These are phyloP conservation scores for Thysanoteuthis rhombus DNA, from an alignment of 2,888 invertebrate genomes.

Conservation along the genomic window DNA sequence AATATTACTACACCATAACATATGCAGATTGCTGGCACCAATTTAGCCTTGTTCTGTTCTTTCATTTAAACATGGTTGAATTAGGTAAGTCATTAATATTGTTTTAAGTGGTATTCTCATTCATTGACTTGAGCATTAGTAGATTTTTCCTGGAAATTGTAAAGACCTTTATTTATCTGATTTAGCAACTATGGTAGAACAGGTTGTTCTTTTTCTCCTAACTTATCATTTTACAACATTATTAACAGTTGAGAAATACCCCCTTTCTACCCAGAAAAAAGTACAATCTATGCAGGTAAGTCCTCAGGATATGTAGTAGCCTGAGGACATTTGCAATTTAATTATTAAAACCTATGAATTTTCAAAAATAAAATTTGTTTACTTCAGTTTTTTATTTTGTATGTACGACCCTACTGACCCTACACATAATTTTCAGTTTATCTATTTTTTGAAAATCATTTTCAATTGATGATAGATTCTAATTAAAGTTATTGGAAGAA, in stretches of 20 bases:
- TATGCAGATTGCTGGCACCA: neutral
- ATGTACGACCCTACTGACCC: neutral
- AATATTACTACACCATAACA: neutral
- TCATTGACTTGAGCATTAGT: neutral
- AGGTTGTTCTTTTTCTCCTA: neutral
- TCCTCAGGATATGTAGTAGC: neutral
- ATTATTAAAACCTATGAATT: neutral
- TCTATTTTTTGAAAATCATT: neutral
- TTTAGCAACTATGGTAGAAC: neutral
- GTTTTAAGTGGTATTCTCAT: neutral
- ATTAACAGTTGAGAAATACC: neutral
- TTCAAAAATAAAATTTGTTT: too few species aligned
- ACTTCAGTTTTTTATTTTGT: neutral
- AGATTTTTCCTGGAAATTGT: neutral
- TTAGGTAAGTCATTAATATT: conserved; percentile 12
- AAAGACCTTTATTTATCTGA: neutral
- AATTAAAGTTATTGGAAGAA: neutral
- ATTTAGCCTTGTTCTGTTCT: neutral
- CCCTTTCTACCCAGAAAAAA: neutral
- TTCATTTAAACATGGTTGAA: conserved; percentile 12
- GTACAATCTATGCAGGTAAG: neutral
- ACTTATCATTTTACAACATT: neutral
- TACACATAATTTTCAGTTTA: neutral
- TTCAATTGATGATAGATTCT: neutral
- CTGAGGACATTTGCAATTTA: neutral